A percentile compares a stretch with the other conserved stretches of the same genome.
Conservation (phyloP, 2,888 invertebrate species). For the Germaria angustata region DNA sequence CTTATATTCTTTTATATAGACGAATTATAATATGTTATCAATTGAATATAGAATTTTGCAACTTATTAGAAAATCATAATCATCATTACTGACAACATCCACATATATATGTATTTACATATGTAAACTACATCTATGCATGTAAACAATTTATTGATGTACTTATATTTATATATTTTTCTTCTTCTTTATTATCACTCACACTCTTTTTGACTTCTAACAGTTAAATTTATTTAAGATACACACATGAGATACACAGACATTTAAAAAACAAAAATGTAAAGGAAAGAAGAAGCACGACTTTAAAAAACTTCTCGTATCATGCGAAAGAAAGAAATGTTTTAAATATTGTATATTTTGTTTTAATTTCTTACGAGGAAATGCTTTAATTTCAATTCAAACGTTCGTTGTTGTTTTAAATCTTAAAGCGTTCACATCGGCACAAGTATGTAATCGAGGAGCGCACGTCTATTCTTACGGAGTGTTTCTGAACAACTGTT, state of each 20-base stretch:
- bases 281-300: neutral
- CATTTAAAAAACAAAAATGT: neutral
- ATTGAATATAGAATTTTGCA: slow-evolving; percentile 1
- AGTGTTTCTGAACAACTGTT: slow-evolving; percentile 53
- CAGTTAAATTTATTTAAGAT: no score
- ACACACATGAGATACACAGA: no score
- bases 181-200: neutral
- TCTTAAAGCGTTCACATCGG: neutral
- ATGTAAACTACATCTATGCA: no score
- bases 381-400: slow-evolving; percentile 8
- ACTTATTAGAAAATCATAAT: neutral
- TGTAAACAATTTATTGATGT: slow-evolving; percentile 2
- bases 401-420: slow-evolving; percentile 16
- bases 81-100: neutral
- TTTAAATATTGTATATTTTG: neutral
- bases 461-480: slow-evolving; percentile 33
- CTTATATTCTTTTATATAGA: neutral
- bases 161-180: neutral
- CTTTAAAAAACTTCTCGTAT: neutral
- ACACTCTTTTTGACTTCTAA: neutral
- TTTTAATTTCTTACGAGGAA: slow-evolving; percentile 4
- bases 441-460: neutral
- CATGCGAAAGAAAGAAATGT: neutral
- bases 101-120: no score
- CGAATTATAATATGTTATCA: slow-evolving; percentile 2